phyloP scores from a whole-genome alignment of 2,113 vertebrate species.

The Osmerus mordax region DNA sequence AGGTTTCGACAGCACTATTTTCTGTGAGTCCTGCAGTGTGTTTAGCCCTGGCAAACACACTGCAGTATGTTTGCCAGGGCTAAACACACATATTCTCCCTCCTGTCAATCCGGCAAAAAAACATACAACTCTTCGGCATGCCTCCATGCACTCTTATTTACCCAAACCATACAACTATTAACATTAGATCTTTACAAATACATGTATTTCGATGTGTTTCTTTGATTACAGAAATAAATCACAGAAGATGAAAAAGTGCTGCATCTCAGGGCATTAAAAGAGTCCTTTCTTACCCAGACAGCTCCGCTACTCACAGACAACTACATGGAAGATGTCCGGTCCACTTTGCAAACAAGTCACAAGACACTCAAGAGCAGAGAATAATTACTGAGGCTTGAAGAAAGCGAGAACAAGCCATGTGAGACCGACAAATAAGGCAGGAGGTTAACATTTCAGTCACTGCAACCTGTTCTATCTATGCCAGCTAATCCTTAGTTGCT shows the following conservation, averaged over 20 bases:
- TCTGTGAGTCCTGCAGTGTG: no score
- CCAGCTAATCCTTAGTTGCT: no score
- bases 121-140: no score
- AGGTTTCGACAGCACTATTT: no score
- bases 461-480: background rate
- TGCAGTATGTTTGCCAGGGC: no score
- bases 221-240: constrained; percentile 34
- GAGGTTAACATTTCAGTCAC: background rate
- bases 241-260: constrained; percentile 41
- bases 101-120: no score
- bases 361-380: constrained; percentile 62
- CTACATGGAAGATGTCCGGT: constrained; percentile 49
- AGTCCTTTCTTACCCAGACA: constrained; percentile 47
- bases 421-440: constrained; percentile 30
- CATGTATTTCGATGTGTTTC: constrained; percentile 30
- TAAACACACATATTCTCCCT: no score
- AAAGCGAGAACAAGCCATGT: constrained; percentile 33
- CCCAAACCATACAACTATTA: background rate
- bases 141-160: no score
- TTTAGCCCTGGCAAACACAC: no score
- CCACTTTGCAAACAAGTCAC: constrained; percentile 68
- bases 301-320: constrained; percentile 31
- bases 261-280: constrained; percentile 50
- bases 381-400: constrained; percentile 52
- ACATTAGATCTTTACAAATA: constrained; percentile 13